A percentile compares a stretch with the other conserved stretches of the same genome.
Evolutionary conservation across 23 tunicate genomes (phyloP).

Genomic region (Pegea sp.): DNA sequence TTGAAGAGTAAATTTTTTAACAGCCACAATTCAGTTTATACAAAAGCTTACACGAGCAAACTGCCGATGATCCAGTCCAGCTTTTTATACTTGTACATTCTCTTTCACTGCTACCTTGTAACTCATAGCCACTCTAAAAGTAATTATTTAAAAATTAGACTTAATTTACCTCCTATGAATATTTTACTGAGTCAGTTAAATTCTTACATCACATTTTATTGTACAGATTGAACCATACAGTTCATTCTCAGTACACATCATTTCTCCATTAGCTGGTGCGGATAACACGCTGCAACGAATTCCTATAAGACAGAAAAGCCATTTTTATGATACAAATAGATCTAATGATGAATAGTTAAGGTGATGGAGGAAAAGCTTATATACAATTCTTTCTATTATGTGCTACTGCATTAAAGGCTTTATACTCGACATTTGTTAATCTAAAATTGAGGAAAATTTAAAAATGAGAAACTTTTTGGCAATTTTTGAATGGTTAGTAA

Average conservation of each 20-base stretch:
- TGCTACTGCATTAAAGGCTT: neutral
- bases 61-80: neutral
- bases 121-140: neutral
- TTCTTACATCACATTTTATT: slow-evolving; percentile 26
- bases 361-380: too few relatives aligned
- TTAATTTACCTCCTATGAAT: too few relatives aligned
- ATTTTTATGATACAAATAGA: too few relatives aligned
- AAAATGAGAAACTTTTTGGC: too few relatives aligned
- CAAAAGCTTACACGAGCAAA: neutral
- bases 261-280: slow-evolving; percentile 11
- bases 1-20: too few relatives aligned
- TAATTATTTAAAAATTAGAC: too few relatives aligned
- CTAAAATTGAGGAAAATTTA: neutral
- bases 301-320: slow-evolving; percentile 4
- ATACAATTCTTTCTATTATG: neutral
- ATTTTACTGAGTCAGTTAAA: too few relatives aligned
- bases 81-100: neutral
- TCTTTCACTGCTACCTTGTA: neutral
- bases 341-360: too few relatives aligned
- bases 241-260: slow-evolving; percentile 12
- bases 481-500: too few relatives aligned
- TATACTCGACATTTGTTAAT: neutral
- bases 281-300: slow-evolving; percentile 8
- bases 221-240: slow-evolving; percentile 13
- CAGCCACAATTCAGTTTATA: too few relatives aligned